phyloP scores from a whole-genome alignment of 2,888 invertebrate genomes.

The Eristalis arbustorum region DNA sequence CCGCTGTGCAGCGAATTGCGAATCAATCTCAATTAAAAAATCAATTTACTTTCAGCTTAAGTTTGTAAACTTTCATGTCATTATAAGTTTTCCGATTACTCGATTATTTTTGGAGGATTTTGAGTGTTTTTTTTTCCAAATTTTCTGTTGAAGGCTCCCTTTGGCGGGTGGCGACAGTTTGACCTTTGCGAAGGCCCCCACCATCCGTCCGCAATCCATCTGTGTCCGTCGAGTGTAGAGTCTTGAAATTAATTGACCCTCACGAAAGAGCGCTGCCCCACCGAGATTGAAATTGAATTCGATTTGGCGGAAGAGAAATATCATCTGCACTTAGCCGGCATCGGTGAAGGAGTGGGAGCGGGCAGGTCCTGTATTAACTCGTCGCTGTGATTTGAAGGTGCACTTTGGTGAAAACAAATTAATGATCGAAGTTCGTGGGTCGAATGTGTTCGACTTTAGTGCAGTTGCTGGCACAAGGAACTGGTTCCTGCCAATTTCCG shows the following conservation, averaged over 20 bases:
- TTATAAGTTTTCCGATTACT: conserved; percentile 60
- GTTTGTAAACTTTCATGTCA: conserved; percentile 48
- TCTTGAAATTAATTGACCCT: neutral
- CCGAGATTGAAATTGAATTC: conserved; percentile 23
- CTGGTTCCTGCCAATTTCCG: too few relatives aligned
- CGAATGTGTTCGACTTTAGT: too few relatives aligned
- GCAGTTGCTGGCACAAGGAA: too few relatives aligned
- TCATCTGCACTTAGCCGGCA: conserved; percentile 18
- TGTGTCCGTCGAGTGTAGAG: neutral
- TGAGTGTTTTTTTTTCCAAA: neutral
- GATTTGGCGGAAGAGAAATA: conserved; percentile 34
- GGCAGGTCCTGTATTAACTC: neutral
- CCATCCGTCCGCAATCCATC: neutral
- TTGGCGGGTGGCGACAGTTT: neutral
- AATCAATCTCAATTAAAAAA: conserved; percentile 58
- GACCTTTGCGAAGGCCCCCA: neutral
- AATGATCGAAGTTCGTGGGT: too few relatives aligned
- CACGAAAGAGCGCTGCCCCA: neutral
- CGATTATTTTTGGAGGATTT: conserved; percentile 30
- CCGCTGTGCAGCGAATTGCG: conserved; percentile 12
- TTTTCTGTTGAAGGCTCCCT: neutral
- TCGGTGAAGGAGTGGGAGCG: neutral
- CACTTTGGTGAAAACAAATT: too few relatives aligned
- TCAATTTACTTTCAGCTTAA: conserved; percentile 50
- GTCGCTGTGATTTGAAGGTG: too few relatives aligned